A percentile compares a stretch with the other conserved stretches of the same genome.
phyloP scores from a whole-genome alignment of 1,140 invertebrate species.

The Asbolus verrucosus region DNA sequence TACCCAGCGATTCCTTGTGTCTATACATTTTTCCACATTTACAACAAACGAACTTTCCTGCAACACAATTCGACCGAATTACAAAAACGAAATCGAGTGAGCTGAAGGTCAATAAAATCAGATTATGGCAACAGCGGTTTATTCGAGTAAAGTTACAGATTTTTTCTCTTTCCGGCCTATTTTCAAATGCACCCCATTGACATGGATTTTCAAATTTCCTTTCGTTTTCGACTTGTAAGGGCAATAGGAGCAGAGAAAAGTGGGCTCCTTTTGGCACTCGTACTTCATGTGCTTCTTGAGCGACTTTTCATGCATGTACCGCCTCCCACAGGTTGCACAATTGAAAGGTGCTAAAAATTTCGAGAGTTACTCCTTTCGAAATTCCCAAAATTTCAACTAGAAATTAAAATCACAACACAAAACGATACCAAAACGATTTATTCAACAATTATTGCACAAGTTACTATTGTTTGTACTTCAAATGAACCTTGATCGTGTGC shows the following conservation, averaged over 20 bases:
- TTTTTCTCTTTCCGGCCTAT: neutral
- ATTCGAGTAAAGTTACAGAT: neutral
- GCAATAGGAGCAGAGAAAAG: conserved; percentile 79
- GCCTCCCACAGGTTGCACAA: conserved; percentile 41
- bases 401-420: neutral
- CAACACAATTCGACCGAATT: neutral
- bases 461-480: conserved; percentile 1
- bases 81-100: neutral
- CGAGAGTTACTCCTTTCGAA: neutral
- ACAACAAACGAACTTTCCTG: conserved; percentile 42
- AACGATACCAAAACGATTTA: neutral
- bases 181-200: conserved; percentile 4
- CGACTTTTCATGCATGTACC: conserved; percentile 42
- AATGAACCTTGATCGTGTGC: conserved; percentile 57
- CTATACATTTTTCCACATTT: conserved; percentile 67
- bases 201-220: conserved; percentile 37
- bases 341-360: conserved; percentile 40
- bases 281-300: conserved; percentile 59
- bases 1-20: conserved; percentile 68
- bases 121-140: neutral
- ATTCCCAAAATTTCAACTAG: neutral
- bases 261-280: conserved; percentile 84
- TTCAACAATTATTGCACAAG: neutral
- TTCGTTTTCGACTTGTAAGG: conserved; percentile 30
- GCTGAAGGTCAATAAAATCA: neutral